Percentiles rank a stretch among this genome's conserved stretches.
Evolutionary conservation across 2,113 vertebrate species (phyloP).

Genomic region (Anoplopoma fimbria): DNA sequence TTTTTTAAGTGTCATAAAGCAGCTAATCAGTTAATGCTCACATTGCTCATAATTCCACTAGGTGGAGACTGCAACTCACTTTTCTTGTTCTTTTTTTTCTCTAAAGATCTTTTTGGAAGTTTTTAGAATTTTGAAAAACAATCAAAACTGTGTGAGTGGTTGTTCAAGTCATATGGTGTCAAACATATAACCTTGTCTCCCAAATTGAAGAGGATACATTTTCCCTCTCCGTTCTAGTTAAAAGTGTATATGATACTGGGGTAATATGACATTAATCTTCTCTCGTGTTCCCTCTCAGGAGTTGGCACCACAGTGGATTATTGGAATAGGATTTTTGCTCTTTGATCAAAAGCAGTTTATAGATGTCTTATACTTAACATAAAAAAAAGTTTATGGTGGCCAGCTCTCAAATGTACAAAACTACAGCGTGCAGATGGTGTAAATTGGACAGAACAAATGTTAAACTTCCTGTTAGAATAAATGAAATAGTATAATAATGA

Average conservation of each 20-base stretch:
- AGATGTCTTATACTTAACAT: slow-evolving; percentile 31
- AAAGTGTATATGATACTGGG: slow-evolving; percentile 4
- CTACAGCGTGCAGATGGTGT: background rate
- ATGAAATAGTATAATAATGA: background rate
- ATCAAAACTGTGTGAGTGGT: background rate
- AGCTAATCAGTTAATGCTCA: background rate
- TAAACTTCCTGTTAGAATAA: background rate
- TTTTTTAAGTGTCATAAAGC: background rate
- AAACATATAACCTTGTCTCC: background rate
- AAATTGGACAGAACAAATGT: background rate
- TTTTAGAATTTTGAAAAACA: background rate
- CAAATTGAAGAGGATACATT: background rate
- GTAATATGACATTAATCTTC: slow-evolving; percentile 62
- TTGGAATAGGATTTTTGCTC: slow-evolving; percentile 50
- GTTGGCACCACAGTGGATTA: slow-evolving; percentile 57
- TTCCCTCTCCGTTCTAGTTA: background rate
- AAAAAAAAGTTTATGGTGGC: slow-evolving; percentile 21
- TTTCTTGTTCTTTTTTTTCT: background rate
- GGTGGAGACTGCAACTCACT: slow-evolving; percentile 58
- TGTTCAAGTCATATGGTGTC: background rate
- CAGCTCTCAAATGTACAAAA: slow-evolving; percentile 1
- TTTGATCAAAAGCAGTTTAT: slow-evolving; percentile 55
- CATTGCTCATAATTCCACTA: slow-evolving; percentile 40
- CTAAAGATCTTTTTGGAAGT: background rate
- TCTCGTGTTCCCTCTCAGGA: slow-evolving; percentile 36